These are phyloP conservation scores for Drosophila murphyi DNA, from an alignment of 1,140 invertebrate genomes.

Conservation along the genomic window DNA sequence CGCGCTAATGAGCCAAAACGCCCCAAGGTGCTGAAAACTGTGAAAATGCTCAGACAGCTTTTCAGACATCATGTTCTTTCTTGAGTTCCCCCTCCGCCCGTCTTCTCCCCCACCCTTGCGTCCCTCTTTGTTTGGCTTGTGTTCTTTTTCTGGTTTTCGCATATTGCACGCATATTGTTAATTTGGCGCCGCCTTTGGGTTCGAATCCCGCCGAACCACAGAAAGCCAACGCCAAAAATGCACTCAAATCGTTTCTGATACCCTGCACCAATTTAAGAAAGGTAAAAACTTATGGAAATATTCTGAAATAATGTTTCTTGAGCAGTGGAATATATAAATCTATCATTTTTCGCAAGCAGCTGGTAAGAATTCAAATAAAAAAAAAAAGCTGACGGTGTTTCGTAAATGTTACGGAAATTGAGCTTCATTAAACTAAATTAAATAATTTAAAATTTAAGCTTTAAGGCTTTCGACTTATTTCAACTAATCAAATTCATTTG, in stretches of 20 bases:
- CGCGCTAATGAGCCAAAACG: conserved; percentile 82
- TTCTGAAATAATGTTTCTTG: too few relatives aligned
- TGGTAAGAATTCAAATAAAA: too few relatives aligned
- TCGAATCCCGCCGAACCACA: conserved; percentile 27
- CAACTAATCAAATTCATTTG: too few relatives aligned
- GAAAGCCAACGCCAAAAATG: background rate
- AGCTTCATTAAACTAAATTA: too few relatives aligned
- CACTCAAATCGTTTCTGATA: conserved; percentile 17
- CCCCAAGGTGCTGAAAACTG: conserved; percentile 70
- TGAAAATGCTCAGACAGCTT: conserved; percentile 65
- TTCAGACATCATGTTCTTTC: conserved; percentile 39
- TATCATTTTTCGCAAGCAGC: too few relatives aligned
- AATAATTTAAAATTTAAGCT: too few relatives aligned
- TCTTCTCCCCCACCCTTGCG: background rate
- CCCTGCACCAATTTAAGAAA: conserved; percentile 2
- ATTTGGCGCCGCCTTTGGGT: conserved; percentile 68
- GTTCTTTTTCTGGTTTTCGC: conserved; percentile 50
- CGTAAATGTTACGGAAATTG: too few relatives aligned
- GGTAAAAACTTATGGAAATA: too few relatives aligned
- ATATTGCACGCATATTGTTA: conserved; percentile 77
- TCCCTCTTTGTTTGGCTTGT: conserved; percentile 5
- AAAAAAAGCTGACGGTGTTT: too few relatives aligned
- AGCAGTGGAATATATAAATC: too few relatives aligned
- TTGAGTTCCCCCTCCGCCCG: background rate
- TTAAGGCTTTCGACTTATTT: too few relatives aligned